These are phyloP conservation scores for Myotis yumanensis DNA, from an alignment of 2,113 vertebrate species.

Conservation along the genomic window DNA sequence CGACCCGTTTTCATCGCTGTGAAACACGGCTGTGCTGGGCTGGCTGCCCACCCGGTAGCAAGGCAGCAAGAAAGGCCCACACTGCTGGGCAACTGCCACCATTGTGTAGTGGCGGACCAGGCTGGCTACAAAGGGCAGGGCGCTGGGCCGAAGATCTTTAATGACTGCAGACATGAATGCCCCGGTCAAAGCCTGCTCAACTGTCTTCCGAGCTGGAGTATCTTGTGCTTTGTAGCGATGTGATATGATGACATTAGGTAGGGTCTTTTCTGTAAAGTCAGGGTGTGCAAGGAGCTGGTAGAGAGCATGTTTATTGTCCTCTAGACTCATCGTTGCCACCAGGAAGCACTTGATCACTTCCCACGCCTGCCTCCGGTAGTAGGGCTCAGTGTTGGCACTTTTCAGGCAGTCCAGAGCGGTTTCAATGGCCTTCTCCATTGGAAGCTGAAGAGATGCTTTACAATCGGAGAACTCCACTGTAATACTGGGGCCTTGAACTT, in stretches of 20 bases:
- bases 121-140: conserved; percentile 97
- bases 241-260: conserved; percentile 97
- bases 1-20: conserved; percentile 98
- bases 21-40: conserved; percentile 98
- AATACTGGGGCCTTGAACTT: conserved; percentile 97
- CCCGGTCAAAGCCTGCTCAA: conserved; percentile 96
- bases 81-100: conserved; percentile 99
- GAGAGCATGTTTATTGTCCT: conserved; percentile 97
- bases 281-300: conserved; percentile 98
- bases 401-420: conserved; percentile 98
- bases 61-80: conserved; percentile 97
- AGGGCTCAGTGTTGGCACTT: conserved; percentile 98
- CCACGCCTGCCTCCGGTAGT: conserved; percentile 97
- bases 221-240: conserved; percentile 99
- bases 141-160: conserved; percentile 97
- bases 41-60: conserved; percentile 97
- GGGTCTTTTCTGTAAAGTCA: conserved; percentile 98
- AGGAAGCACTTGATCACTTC: conserved; percentile 99
- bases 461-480: conserved; percentile 97
- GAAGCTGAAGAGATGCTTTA: conserved; percentile 97
- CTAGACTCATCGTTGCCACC: conserved; percentile 98
- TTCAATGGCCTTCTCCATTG: conserved; percentile 99
- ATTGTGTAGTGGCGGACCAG: conserved; percentile 98
- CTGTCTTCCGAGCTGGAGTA: conserved; percentile 94
- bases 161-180: conserved; percentile 99